These are phyloP conservation scores for Vombatus ursinus DNA, from an alignment of 2,113 vertebrate species.

Conservation along the genomic window DNA sequence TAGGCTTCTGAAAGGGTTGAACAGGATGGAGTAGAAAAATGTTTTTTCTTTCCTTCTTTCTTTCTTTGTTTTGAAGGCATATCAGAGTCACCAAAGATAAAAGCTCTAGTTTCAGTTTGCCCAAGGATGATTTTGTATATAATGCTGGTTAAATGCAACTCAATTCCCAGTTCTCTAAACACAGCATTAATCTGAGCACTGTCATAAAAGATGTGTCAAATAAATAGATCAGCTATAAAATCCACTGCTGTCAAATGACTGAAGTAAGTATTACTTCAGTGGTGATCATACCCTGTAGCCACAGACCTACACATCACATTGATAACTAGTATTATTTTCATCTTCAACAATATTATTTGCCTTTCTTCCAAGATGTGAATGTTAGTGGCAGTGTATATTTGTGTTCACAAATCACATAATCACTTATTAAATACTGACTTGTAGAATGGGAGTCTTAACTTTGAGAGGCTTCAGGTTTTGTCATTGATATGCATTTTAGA, in stretches of 20 bases:
- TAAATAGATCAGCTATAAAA: slow-evolving; percentile 37
- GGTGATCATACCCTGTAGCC: slow-evolving; percentile 66
- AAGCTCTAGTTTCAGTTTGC: neutral
- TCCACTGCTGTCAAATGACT: slow-evolving; percentile 35
- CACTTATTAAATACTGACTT: neutral
- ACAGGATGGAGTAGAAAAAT: neutral
- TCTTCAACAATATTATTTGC: neutral
- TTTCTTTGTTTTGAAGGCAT: neutral
- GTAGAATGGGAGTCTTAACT: neutral
- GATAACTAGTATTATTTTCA: neutral
- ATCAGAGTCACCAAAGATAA: neutral
- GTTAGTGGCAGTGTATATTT: neutral
- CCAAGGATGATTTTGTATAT: no score
- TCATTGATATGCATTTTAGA: slow-evolving; percentile 13
- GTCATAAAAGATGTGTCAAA: slow-evolving; percentile 51
- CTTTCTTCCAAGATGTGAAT: neutral
- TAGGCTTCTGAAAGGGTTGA: neutral
- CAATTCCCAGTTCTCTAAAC: neutral
- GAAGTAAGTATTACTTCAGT: neutral
- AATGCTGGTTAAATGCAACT: neutral
- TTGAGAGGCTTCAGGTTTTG: neutral
- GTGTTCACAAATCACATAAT: slow-evolving; percentile 6
- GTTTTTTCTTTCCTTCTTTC: no score
- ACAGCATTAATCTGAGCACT: slow-evolving; percentile 15
- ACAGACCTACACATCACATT: slow-evolving; percentile 30